Base-by-base conservation (phyloP, 2,888 invertebrate genomes). In the Drosophila maculinotata region DNA sequence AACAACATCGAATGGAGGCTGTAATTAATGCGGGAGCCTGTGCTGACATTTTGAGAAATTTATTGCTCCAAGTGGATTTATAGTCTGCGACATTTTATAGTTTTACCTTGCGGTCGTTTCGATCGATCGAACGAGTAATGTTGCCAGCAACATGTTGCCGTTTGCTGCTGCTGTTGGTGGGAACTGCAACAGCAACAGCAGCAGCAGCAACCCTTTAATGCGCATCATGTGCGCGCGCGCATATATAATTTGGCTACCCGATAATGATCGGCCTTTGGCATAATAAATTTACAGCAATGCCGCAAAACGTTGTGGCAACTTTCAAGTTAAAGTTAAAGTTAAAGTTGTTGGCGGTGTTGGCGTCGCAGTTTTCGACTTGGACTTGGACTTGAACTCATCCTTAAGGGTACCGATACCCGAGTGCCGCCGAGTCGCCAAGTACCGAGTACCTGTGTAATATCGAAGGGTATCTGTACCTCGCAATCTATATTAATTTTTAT, bases 21-120 rank as follows among this genome's bases (percentile, higher is more conserved):
- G 87, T 87, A 89, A 89, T 89, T 89, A 87, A 87, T 87, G 87
- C 87, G 87, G 87, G 87, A 89, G 87, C 89, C 84, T 81, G 87
- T 73, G 87, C 89, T 84, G 83, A 84, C 83, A 84, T 88, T 84
- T 84, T 84, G 88, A 88, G 83, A 84, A 84, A 84, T 84, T 84
- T 84, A 84, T 84, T 87, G 89, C 89, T 70, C 76, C 83, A 85
- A 88, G 83, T 84, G 83, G 83, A 84, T 84, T 84, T 84, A 84
- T 84, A 85, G 83, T 84, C 83, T 89, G 83, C 83, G 83, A 84
- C 83, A 84, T 84, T 84, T 88, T 84, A 84, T 84, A 88, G 83
- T 81, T 76, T 85, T 87, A 71, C 79, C 76, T 83, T 80, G 87
- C 62, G 81, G 87, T 88, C 82, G 56, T 42, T 64, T 45, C 74